Evolutionary conservation across 1,140 invertebrate species (phyloP).

Genomic region (Megalopta genalis): DNA sequence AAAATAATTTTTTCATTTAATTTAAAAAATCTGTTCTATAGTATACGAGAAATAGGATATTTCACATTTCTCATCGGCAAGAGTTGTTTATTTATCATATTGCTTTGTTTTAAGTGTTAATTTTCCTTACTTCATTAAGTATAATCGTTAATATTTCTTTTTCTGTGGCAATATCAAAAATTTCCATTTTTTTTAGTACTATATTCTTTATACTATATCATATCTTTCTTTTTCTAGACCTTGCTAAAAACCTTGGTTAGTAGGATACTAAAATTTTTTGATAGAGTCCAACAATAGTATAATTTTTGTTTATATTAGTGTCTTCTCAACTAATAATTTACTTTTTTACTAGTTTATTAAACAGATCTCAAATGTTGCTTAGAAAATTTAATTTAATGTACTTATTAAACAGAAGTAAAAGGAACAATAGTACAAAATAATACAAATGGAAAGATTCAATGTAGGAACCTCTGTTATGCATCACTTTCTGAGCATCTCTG

Average conservation of each 20-base stretch:
- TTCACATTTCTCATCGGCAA: neutral
- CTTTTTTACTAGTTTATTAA: neutral
- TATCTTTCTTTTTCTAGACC: neutral
- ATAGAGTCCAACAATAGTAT: neutral
- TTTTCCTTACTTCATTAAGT: neutral
- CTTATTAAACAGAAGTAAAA: too few relatives aligned
- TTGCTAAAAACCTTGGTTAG: neutral
- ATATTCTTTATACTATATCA: neutral
- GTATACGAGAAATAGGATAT: neutral
- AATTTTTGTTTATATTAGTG: neutral
- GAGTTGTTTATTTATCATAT: neutral
- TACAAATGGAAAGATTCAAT: neutral
- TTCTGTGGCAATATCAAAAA: neutral
- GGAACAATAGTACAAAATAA: too few relatives aligned
- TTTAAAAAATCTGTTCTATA: neutral
- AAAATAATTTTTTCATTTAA: neutral
- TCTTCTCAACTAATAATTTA: neutral
- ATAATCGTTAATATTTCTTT: neutral
- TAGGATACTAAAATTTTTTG: neutral
- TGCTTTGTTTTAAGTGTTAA: neutral
- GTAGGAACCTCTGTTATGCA: conserved; percentile 24
- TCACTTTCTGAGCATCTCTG: conserved; percentile 45
- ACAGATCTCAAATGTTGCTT: neutral
- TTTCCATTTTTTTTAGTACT: neutral
- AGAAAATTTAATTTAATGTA: too few relatives aligned